A percentile compares a stretch with the other conserved stretches of the same genome.
Conservation (phyloP, 2,113 vertebrate genomes). For the Cyanocitta stelleri region DNA sequence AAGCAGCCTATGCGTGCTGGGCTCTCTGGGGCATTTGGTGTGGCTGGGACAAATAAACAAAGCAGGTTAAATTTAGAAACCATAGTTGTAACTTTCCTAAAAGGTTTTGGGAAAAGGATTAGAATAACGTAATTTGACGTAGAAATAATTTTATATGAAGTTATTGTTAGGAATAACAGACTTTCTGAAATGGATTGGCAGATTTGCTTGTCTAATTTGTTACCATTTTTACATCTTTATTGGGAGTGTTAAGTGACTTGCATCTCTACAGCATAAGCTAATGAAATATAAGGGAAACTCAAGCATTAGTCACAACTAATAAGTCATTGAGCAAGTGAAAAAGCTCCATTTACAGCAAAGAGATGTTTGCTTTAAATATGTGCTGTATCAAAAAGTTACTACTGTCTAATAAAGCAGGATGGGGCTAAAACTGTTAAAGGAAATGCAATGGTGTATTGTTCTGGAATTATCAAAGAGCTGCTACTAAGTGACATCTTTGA, state of each 20-base stretch:
- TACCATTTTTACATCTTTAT: not conserved
- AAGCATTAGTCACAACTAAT: not conserved
- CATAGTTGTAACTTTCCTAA: not conserved
- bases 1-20: rapidly evolving
- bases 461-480: not conserved
- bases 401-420: not conserved
- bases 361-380: not conserved
- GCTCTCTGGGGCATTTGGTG: not conserved
- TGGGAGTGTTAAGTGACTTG: not conserved
- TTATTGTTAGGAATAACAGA: not conserved
- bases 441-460: not conserved
- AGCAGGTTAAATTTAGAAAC: not conserved
- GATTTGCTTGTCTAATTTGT: not conserved
- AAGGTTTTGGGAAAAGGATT: not conserved
- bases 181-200: not conserved
- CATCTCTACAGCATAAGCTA: not conserved
- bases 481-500: not conserved
- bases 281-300: not conserved
- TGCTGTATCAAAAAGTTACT: not conserved
- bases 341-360: not conserved
- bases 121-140: not conserved
- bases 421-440: not conserved
- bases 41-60: not conserved
- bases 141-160: not conserved
- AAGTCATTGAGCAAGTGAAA: not conserved